Evolutionary conservation across 2,797 vertebrate species (phyloP), one percentile per base, ranked within the genome.

Genomic region (Melanogrammus aeglefinus): DNA sequence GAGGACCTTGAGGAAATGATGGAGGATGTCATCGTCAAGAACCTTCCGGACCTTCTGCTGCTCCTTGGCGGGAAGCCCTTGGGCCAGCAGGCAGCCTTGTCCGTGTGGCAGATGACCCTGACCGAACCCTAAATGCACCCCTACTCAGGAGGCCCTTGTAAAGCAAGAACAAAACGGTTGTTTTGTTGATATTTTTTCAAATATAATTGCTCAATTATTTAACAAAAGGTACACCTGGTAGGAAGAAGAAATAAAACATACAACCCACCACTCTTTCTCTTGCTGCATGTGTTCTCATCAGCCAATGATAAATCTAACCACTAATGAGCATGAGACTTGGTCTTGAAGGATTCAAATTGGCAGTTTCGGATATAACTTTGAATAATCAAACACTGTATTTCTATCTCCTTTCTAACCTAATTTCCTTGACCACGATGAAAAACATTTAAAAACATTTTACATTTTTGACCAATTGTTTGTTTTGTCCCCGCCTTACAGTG

Each of bases 1-100:
- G 75, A 85, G 4, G 83, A 82, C 0, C 78, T 27, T 38, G 36
- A 73, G 38, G 80, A 78, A 24, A 69, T 84, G 27, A 87, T 81
- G 5, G 36, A 87, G 9, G 44, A 75, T 1, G 79, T 80, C 36
- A 76, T 86, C 0, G 31, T 29, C 3, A 85, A 86, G 21, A 89
- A 93, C 3, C 79, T 91, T 1, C 92, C 94, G 4, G 93, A 94
- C 13, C 76, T 93, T 41, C 88, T 97, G 81, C 90, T 97, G 84
- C 88, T 97, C n/a, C 57, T 96, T 0, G 96, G 96, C 27, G 96
- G 96, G 0, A 94, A 92, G 84, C 96, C 96, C 3, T 82, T 91
- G 75, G 84, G 88, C 57, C 75, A 76, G 51, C 87, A 85, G 13
- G 73, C 85, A 0, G 85, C 90, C 13, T 93, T 97, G 82, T 94